Evolutionary conservation across 2,888 invertebrate species (phyloP), one percentile per base, ranked within the genome.

Genomic region (Gnatocerus cornutus): DNA sequence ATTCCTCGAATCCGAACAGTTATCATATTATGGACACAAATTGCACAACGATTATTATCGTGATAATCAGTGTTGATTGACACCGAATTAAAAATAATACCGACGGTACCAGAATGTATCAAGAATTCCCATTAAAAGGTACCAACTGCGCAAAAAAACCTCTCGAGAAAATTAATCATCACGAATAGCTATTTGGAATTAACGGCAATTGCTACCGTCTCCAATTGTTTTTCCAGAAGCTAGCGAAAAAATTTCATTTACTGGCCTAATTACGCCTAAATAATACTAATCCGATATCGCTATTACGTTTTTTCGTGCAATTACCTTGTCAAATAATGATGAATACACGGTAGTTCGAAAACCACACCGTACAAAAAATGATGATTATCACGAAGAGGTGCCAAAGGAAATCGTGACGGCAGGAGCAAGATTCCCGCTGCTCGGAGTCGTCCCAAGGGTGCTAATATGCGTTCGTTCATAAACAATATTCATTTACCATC

Each of bases 401-500:
- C 13, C 2, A n/a, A n/a, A 41, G 41, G 33, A 33, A 33, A 33
- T 33, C 33, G 13, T 10, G 12, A 43, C 43, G 13, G 10, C 7
- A 4, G 21, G 21, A 21, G 21, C 21, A 21, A n/a, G 21, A 21
- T 21, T 21, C 21, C 21, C 21, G 21, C 21, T 21, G 21, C 21
- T 21, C 21, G 2, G 21, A 21, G 21, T 10, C 10, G n/a, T 41
- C 45, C 41, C 8, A 21, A 45, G 58, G 45, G 27, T 13, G 39
- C 58, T 43, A 12, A 45, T 39, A 12, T 43, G 50, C 21, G 12
- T 16, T 41, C 10, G 6, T 14, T 14, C 56, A 77, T 76, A 77
- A 77, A 77, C 72, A 77, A 78, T 75, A 74, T 75, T 78, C 73
- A 75, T 73, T 78, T 72, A 76, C 78, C 79, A 80, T 80, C 79